phyloP scores from a whole-genome alignment of 1,140 invertebrate species.

The Megalopta genalis region DNA sequence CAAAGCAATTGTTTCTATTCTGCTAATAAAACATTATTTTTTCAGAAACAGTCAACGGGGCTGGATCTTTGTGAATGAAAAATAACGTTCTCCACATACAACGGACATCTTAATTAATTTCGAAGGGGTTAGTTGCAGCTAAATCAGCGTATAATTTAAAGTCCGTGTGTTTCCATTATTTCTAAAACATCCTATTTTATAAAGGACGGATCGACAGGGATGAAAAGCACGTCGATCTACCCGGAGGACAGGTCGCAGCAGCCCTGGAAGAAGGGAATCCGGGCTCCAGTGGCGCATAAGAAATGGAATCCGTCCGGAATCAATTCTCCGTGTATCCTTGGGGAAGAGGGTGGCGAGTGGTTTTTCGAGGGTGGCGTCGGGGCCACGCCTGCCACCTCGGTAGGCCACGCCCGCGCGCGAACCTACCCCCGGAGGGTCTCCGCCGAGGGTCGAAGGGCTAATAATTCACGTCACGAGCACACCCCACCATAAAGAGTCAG shows the following conservation, averaged over 20 bases:
- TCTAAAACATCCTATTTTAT: too few species aligned
- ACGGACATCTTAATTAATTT: too few species aligned
- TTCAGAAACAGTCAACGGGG: too few species aligned
- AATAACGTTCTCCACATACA: too few species aligned
- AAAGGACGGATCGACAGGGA: too few species aligned
- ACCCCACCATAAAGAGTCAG: conserved; percentile 77
- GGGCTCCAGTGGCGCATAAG: not conserved
- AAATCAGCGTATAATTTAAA: too few species aligned
- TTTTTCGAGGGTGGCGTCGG: conserved; percentile 54
- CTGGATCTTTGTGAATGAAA: too few species aligned
- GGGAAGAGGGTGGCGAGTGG: conserved; percentile 42
- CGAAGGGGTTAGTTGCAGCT: too few species aligned
- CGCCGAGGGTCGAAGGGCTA: conserved; percentile 68
- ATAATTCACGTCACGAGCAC: conserved; percentile 79
- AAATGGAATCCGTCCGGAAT: conserved; percentile 68
- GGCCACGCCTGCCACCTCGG: conserved; percentile 71
- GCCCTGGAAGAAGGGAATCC: not conserved
- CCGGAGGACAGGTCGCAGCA: not conserved
- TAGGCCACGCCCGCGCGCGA: conserved; percentile 56
- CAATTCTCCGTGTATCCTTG: conserved; percentile 67
- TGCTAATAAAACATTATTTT: too few species aligned
- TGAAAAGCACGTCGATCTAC: not conserved
- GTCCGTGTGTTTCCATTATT: too few species aligned
- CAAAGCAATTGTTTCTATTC: too few species aligned
- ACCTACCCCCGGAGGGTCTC: conserved; percentile 45